Percentiles rank a stretch among this genome's conserved stretches.
phyloP scores from a whole-genome alignment of 2,113 vertebrate genomes.

The Tupaia chinensis region DNA sequence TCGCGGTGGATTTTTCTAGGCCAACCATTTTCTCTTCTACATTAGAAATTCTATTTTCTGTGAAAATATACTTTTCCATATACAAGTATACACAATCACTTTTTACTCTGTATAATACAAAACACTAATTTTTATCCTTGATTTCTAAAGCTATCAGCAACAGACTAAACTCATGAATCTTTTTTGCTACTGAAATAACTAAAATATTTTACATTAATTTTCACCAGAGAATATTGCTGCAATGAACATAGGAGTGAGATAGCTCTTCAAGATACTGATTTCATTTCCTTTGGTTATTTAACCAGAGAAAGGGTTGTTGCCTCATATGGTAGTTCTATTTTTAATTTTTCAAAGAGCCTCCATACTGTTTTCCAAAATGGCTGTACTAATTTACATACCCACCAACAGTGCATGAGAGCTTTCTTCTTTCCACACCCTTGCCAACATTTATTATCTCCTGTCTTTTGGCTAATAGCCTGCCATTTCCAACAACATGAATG shows the following conservation, averaged over 20 bases:
- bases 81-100: not conserved
- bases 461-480: not conserved
- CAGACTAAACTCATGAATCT: slow-evolving; percentile 34
- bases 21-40: too few relatives aligned
- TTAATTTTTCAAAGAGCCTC: not conserved
- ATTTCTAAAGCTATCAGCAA: slow-evolving; percentile 49
- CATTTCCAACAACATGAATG: not conserved
- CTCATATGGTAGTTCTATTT: not conserved
- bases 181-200: slow-evolving; percentile 39
- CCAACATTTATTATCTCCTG: not conserved
- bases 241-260: not conserved
- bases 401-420: not conserved
- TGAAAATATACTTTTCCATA: not conserved
- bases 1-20: too few relatives aligned
- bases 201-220: slow-evolving; percentile 62
- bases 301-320: not conserved
- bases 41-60: too few relatives aligned
- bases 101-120: slow-evolving; percentile 2
- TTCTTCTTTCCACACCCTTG: not conserved
- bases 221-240: not conserved
- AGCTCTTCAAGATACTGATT: slow-evolving; percentile 5
- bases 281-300: not conserved
- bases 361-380: not conserved
- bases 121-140: not conserved
- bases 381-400: not conserved